phyloP scores from a whole-genome alignment of 1,140 invertebrate genomes.

The Drosophila pseudoananassae region DNA sequence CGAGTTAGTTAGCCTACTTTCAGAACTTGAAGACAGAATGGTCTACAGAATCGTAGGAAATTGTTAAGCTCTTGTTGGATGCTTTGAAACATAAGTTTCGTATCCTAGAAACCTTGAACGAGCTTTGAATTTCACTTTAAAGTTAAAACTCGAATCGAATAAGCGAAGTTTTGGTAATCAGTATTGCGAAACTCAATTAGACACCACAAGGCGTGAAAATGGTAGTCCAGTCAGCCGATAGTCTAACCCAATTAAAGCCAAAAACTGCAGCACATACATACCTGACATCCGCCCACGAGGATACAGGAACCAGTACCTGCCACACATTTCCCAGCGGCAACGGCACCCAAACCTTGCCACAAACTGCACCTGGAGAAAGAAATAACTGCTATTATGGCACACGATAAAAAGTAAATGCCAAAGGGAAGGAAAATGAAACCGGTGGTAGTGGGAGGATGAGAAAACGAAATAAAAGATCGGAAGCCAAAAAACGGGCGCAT shows the following conservation, averaged over 20 bases:
- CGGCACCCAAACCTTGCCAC: constrained; percentile 25
- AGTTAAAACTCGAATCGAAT: background rate
- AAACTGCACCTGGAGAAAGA: constrained; percentile 30
- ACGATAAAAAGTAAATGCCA: constrained; percentile 48
- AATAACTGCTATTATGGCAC: constrained; percentile 51
- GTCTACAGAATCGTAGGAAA: background rate
- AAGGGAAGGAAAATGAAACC: constrained; percentile 2
- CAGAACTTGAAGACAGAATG: constrained; percentile 6
- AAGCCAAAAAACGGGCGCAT: constrained; percentile 72
- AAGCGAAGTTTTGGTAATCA: background rate
- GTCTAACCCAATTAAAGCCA: constrained; percentile 22
- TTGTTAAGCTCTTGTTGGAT: background rate
- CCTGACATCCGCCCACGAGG: constrained; percentile 38
- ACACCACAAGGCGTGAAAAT: constrained; percentile 4
- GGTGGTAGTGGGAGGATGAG: background rate
- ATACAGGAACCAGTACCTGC: constrained; percentile 16
- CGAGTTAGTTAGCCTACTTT: no score
- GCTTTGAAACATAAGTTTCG: no score
- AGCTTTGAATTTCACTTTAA: no score
- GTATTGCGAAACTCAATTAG: constrained; percentile 15
- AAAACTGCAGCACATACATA: constrained; percentile 16
- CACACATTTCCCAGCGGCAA: constrained; percentile 14
- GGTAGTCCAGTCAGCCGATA: background rate
- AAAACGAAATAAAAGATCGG: constrained; percentile 60
- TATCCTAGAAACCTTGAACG: no score